Evolutionary conservation across 2,888 invertebrate genomes (phyloP), one percentile per base, ranked within the genome.

Genomic region (Tuta absoluta): DNA sequence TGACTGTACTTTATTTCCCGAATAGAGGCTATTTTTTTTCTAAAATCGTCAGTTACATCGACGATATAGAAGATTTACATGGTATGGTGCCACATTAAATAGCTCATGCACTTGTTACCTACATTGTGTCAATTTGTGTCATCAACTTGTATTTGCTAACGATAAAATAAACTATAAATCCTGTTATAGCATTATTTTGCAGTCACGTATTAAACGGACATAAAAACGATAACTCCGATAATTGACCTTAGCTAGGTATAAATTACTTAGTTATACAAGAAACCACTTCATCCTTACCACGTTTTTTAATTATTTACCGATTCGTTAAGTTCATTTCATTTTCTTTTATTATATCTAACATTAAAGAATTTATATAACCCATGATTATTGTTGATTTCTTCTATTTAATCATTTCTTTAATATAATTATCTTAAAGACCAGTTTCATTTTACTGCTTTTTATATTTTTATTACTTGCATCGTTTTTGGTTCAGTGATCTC

Each of bases 401-500:
- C 45, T 45, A 45, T 45, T 45, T n/a, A n/a, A 45, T 45, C 17
- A 45, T 45, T 45, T 45, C 45, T 45, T n/a, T 33, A 33, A 33
- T 33, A 33, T 33, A 33, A 33, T 33, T 45, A 45, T 45, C 45
- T 45, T 45, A 45, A 4, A 45, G 17, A 45, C 45, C 8, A 45
- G 45, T 45, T 45, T 4, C 1, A n/a, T 11, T 28, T 28, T 41
- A 12, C 14, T 3, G 41, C 14, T 14, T 4, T n/a, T 45, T 17
- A 45, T 45, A n/a, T 45, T 45, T n/a, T 45, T 45, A 45, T 45
- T n/a, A n/a, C 4, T n/a, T n/a, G n/a, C 8, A 45, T 8, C n/a
- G 45, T 45, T 62, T 63, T 45, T 23, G 65, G 65, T 59, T 59
- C 67, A 49, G 63, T 65, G 63, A 45, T 45, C 45, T 45, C 45